Evolutionary conservation across 2,888 invertebrate species (phyloP).

Genomic region (Cerastoderma edule): DNA sequence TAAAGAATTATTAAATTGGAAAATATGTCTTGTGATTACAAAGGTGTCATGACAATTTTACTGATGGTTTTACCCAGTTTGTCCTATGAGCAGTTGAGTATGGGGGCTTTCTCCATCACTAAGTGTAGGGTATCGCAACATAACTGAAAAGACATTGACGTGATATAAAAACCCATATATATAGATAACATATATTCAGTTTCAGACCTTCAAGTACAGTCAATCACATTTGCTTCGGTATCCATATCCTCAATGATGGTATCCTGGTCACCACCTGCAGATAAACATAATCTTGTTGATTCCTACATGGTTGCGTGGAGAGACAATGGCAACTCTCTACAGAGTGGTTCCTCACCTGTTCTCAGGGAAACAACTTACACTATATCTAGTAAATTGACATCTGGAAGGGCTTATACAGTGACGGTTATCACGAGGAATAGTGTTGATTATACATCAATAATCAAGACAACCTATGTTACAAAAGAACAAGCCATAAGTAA

Average conservation of each 20-base stretch:
- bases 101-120: too few species aligned
- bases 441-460: neutral
- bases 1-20: too few species aligned
- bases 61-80: too few species aligned
- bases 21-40: too few species aligned
- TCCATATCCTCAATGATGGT: neutral
- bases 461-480: neutral
- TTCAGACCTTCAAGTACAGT: neutral
- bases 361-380: neutral
- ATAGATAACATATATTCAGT: too few species aligned
- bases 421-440: neutral
- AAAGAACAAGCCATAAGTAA: constrained; percentile 13
- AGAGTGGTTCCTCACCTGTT: neutral
- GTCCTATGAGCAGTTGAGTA: too few species aligned
- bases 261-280: neutral
- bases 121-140: too few species aligned
- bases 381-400: neutral
- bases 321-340: neutral
- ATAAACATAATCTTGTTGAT: neutral
- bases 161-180: too few species aligned
- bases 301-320: neutral
- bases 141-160: too few species aligned
- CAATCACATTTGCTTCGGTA: neutral
- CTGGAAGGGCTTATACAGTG: constrained; percentile 4
- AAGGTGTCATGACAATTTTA: too few species aligned